Base-by-base conservation (phyloP, 1,140 invertebrate genomes). In the Rhagoletis pomonella region DNA sequence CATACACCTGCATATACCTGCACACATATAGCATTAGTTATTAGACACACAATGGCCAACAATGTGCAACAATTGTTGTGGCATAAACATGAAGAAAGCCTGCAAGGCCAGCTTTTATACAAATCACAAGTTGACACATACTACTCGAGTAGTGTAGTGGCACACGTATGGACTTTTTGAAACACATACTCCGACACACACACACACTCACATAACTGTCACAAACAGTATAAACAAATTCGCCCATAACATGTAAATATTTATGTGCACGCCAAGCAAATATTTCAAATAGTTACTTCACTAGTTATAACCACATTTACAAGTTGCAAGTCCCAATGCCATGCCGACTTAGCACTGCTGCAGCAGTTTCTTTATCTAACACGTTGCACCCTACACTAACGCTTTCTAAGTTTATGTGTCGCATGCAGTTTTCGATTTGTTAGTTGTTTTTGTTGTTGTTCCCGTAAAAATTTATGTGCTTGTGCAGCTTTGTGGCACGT, bases 401-500 rank as follows among this genome's bases (percentile, higher is more conserved):
- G 17, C 64, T 67, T 67, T 67, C 60, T 14, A 67, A 7, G 29
- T 9, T 62, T 29, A 5, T 12, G 64, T 29, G 64, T 10, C 10
- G n/a, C 17, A 19, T 67, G 19, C 4, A 67, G 29, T 29, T 29
- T 4, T 39, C 64, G 64, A 29, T 67, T 67, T 67, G 64, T 39
- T 67, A 62, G 64, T 39, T 19, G 64, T 67, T 67, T 1, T 67
- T 4, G 69, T 50, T 77, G 69, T 77, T 77, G 69, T 29, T 77
- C 50, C 19, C n/a, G 73, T 81, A 3, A 50, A 47, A 81, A 81
- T 81, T 81, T 81, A 81, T 81, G 73, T 81, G 73, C 47, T 81
- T 81, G 7, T 81, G 73, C 73, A 81, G 73, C 47, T 81, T 81
- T 81, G 73, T 81, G 73, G 73, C 73, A 81, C 73, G 73, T 81